Base-by-base conservation (phyloP, 2,113 vertebrate genomes). In the Brachypteracias leptosomus region DNA sequence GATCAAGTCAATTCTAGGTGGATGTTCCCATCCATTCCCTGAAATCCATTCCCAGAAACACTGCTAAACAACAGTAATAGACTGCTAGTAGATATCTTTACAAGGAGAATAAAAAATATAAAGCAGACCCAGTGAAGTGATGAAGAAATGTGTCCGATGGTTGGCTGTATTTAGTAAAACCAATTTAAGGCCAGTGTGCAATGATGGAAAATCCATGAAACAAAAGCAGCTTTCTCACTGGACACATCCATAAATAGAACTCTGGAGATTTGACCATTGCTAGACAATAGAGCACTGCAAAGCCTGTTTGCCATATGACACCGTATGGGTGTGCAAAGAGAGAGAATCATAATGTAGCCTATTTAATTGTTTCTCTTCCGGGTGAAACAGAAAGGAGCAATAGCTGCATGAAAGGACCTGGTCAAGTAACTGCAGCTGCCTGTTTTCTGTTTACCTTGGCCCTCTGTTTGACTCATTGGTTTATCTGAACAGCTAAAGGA, bases 21-120 rank as follows among this genome's bases (percentile, higher is more conserved):
- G 25, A 74, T 38, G 42, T 16, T 42, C 42, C 42, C 42, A 42
- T 42, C 42, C 42, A 42, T 15, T 15, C 42, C 42, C 42, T 68
- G 72, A 90, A 93, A 76, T 65, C n/a, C 54, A 15, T 77, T 89
- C 51, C 63, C 65, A 93, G 65, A 72, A 89, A 59, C 44, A 44
- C 24, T 52, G 29, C 18, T 82, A 29, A 87, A 47, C 42, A 88
- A 22, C n/a, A 78, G 20, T n/a, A 57, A 57, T 4, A 61, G 14
- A 16, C 14, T 57, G 16, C 22, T 47, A 16, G 28, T 44, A 85
- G 33, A 59, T 70, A 24, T 55, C 33, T 31, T 59, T 31, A 63
- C 24, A 44, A 40, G 12, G 8, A 89, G 52, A 63, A 72, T 36
- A 28, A 77, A 84, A 91, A 67, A 24, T 18, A 75, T 9, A 38